These are phyloP conservation scores for Panthera tigris DNA, from an alignment of 2,113 vertebrate genomes.

Conservation along the genomic window DNA sequence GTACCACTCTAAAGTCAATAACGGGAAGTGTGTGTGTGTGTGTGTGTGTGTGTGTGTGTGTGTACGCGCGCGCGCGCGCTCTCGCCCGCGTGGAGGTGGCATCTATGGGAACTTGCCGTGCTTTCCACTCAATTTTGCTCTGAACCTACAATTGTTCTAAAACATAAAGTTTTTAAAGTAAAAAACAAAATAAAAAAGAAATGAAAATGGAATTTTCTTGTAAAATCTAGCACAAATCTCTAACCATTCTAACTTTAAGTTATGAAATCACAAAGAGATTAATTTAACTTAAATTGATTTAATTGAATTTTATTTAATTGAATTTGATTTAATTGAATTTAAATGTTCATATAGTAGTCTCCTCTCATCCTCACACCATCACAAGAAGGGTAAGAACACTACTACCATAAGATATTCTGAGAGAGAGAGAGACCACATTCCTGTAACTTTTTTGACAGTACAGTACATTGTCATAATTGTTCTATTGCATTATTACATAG, in stretches of 20 bases:
- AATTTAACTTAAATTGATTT: conserved; percentile 1
- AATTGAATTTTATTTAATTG: background rate
- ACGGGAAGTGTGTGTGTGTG: too few species aligned
- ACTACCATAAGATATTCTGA: background rate
- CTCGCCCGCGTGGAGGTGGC: background rate
- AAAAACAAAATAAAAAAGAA: background rate
- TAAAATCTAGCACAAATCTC: background rate
- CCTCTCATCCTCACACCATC: background rate
- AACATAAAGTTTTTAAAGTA: background rate
- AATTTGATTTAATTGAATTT: background rate
- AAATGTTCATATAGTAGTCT: background rate
- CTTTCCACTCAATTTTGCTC: background rate
- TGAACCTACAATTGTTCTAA: background rate
- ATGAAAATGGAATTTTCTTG: conserved; percentile 5
- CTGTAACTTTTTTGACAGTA: background rate
- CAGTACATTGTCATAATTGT: background rate
- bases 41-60: too few species aligned
- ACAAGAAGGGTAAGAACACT: background rate
- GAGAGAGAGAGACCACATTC: background rate
- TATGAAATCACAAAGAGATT: background rate
- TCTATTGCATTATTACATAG: background rate
- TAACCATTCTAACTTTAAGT: background rate
- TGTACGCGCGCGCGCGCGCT: too few species aligned
- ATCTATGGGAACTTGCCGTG: background rate
- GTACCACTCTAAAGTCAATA: background rate